A percentile compares a stretch with the other conserved stretches of the same genome.
These are phyloP conservation scores for Naja naja DNA, from an alignment of 2,113 vertebrate genomes.

Conservation along the genomic window DNA sequence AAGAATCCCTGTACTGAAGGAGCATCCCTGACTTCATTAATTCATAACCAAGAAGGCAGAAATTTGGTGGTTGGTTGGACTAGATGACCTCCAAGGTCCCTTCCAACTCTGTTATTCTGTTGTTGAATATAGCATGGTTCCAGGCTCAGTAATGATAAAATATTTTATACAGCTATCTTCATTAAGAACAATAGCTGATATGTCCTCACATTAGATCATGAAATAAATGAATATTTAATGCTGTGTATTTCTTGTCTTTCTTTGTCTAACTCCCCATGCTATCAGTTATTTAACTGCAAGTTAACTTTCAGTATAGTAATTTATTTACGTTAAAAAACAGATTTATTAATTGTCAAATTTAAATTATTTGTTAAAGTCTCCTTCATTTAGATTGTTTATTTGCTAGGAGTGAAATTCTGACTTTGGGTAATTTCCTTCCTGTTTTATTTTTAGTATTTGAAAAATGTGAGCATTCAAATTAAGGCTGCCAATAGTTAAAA, in stretches of 20 bases:
- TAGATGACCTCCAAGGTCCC: too few relatives aligned
- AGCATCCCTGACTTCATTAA: background rate
- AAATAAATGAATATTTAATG: constrained; percentile 28
- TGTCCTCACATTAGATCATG: background rate
- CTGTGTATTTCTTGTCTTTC: background rate
- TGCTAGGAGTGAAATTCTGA: background rate
- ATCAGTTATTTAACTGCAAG: constrained; percentile 2
- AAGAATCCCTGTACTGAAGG: background rate
- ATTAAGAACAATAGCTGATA: constrained; percentile 1
- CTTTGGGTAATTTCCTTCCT: constrained; percentile 25
- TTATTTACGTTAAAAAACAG: constrained; percentile 17
- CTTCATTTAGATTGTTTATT: constrained; percentile 19
- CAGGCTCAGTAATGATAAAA: constrained; percentile 3
- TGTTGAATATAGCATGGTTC: background rate
- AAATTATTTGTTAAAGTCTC: constrained; percentile 18
- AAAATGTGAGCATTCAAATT: constrained; percentile 28
- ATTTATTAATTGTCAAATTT: constrained; percentile 22
- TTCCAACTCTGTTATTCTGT: too few relatives aligned
- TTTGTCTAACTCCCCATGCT: background rate
- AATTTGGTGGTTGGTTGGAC: too few relatives aligned
- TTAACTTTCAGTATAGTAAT: constrained; percentile 12
- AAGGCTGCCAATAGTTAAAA: background rate
- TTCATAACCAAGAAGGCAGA: background rate
- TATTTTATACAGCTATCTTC: constrained; percentile 4
- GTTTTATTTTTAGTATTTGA: constrained; percentile 35